A percentile compares a stretch with the other conserved stretches of the same genome.
Conservation (phyloP, 2,113 vertebrate species). For the Collichthys lucidus region DNA sequence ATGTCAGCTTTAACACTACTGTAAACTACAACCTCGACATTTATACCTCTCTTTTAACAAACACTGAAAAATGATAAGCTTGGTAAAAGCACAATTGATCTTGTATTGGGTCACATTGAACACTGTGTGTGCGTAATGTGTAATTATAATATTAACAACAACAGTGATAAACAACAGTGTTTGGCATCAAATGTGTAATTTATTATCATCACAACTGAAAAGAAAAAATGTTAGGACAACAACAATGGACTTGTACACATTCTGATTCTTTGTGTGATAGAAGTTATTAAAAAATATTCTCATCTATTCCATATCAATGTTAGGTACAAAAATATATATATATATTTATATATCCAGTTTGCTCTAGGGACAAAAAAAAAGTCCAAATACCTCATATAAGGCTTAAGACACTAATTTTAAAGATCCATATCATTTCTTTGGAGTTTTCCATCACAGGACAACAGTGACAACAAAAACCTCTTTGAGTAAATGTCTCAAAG, state of each 20-base stretch:
- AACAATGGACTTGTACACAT: background rate
- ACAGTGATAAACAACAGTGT: background rate
- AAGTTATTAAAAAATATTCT: constrained; percentile 17
- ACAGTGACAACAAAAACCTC: background rate
- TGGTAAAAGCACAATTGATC: too few relatives aligned
- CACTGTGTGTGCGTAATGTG: too few relatives aligned
- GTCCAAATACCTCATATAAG: background rate
- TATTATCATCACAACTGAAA: constrained; percentile 1
- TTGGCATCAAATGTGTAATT: constrained; percentile 14
- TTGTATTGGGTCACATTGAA: too few relatives aligned
- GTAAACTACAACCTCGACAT: too few relatives aligned
- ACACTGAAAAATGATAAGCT: too few relatives aligned
- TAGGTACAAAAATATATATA: constrained; percentile 60
- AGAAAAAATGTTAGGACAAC: background rate
- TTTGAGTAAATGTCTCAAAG: background rate
- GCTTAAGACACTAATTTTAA: background rate
- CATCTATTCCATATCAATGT: background rate
- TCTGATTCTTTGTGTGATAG: constrained; percentile 2
- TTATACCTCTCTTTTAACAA: too few relatives aligned
- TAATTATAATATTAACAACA: too few relatives aligned
- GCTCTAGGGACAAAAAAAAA: background rate
- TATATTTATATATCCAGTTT: constrained; percentile 38
- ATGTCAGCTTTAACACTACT: too few relatives aligned
- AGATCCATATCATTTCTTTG: constrained; percentile 8
- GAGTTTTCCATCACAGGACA: constrained; percentile 11